Conservation (phyloP, 1,140 invertebrate genomes). For the Tetramorium alpestre region DNA sequence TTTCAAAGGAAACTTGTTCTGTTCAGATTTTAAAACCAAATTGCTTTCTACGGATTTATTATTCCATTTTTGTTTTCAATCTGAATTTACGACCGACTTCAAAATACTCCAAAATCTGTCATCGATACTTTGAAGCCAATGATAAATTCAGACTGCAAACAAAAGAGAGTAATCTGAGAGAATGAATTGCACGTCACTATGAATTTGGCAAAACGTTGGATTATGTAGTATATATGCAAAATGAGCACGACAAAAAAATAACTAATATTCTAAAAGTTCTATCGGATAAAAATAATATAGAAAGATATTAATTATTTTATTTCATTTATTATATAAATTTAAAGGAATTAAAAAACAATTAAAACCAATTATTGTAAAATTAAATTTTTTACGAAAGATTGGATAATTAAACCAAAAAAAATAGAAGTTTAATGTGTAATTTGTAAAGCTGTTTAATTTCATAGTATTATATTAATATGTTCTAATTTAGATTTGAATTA, state of each 20-base stretch:
- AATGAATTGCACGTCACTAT: not conserved
- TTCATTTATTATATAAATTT: not conserved
- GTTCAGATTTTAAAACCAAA: slow-evolving; percentile 23
- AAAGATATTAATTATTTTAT: not conserved
- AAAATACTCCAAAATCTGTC: slow-evolving; percentile 6
- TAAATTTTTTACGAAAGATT: not conserved
- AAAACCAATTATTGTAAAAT: not conserved
- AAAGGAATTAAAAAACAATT: no score
- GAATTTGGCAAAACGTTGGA: not conserved
- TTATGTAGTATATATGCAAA: not conserved
- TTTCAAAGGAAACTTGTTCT: not conserved
- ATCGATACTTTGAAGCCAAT: not conserved
- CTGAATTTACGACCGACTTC: slow-evolving; percentile 5
- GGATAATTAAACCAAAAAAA: not conserved
- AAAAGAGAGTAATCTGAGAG: not conserved
- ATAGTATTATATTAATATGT: not conserved
- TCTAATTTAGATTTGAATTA: no score
- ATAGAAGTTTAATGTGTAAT: not conserved
- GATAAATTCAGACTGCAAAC: slow-evolving; percentile 5
- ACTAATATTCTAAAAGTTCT: not conserved
- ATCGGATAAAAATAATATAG: not conserved
- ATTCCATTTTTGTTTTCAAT: slow-evolving; percentile 21
- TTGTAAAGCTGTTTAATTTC: not conserved
- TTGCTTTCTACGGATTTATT: slow-evolving; percentile 12
- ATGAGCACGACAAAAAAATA: not conserved